Conservation (phyloP, 2,797 vertebrate species). For the Staurois parvus region DNA sequence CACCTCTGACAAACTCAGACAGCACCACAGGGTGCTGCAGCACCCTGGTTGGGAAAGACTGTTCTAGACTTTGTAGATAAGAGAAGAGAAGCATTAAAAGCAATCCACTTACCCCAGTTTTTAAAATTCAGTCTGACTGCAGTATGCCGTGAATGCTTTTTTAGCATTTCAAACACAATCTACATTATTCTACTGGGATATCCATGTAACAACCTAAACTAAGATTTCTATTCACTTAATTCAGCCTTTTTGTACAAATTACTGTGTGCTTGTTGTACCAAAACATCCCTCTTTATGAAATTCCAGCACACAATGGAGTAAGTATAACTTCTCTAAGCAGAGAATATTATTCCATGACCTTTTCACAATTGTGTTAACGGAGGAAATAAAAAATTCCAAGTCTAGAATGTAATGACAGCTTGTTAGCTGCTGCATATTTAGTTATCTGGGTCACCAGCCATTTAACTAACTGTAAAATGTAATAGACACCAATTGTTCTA, state of each 20-base stretch:
- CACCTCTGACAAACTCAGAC: too few species aligned
- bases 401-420: slow-evolving; percentile 34
- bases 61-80: neutral
- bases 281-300: neutral
- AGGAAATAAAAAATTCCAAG: slow-evolving; percentile 18
- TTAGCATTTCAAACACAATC: neutral
- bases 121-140: neutral
- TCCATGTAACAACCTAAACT: neutral
- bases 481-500: slow-evolving; percentile 50
- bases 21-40: too few species aligned
- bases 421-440: slow-evolving; percentile 47
- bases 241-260: slow-evolving; percentile 11
- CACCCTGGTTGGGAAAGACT: too few species aligned
- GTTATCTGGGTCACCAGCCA: slow-evolving; percentile 53
- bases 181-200: slow-evolving; percentile 7
- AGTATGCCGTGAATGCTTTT: neutral
- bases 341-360: slow-evolving; percentile 25
- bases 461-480: slow-evolving; percentile 54
- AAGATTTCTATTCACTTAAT: slow-evolving; percentile 8
- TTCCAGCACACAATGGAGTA: slow-evolving; percentile 4
- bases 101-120: neutral
- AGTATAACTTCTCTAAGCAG: neutral
- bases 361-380: slow-evolving; percentile 30
- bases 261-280: slow-evolving; percentile 4
- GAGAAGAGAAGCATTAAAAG: neutral